Evolutionary conservation across 2,888 invertebrate species (phyloP), one percentile per base, ranked within the genome.

Genomic region (Alsophila aescularia): DNA sequence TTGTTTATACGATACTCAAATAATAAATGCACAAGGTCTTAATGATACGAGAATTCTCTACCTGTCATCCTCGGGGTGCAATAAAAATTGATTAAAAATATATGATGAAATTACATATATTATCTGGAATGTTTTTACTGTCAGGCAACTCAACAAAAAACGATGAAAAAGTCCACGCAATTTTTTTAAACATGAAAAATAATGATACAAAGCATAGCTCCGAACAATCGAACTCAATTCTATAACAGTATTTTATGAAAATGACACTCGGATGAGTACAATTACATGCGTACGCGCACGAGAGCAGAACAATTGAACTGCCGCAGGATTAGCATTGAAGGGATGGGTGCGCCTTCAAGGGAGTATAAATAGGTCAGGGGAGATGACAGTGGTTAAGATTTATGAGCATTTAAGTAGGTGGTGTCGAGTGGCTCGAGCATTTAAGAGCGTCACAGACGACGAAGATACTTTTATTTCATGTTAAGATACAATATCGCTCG

Each of bases 281-380:
- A 64, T 65, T 50, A 57, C 48, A 60, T 52, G 54, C 51, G 53
- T 54, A 48, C 41, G 52, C 41, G 58, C 53, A 52, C 18, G 59
- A n/a, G n/a, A n/a, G n/a, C n/a, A 44, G 45, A 67, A 72, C 75
- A 73, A 77, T 77, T 73, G 77, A 72, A 70, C 69, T 70, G 74
- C 66, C 58, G 54, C 62, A 52, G 57, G 62, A 72, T 77, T 75
- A 70, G 71, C 77, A 73, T 76, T 58, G 65, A 66, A 70, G 64
- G 37, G 60, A 57, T 42, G 63, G 70, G 71, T 62, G 71, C 55
- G 69, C 56, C 48, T 56, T 41, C 53, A 18, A n/a, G 9, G 40
- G 12, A 55, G 18, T 0, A 15, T 61, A 72, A 69, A 59, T 66
- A 69, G 73, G 74, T 72, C 75, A 72, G 62, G 56, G 5, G 24